Evolutionary conservation across 30 jellyfish, hydroid and myxozoan species (phyloP).

Genomic region (Aurelia sp.): DNA sequence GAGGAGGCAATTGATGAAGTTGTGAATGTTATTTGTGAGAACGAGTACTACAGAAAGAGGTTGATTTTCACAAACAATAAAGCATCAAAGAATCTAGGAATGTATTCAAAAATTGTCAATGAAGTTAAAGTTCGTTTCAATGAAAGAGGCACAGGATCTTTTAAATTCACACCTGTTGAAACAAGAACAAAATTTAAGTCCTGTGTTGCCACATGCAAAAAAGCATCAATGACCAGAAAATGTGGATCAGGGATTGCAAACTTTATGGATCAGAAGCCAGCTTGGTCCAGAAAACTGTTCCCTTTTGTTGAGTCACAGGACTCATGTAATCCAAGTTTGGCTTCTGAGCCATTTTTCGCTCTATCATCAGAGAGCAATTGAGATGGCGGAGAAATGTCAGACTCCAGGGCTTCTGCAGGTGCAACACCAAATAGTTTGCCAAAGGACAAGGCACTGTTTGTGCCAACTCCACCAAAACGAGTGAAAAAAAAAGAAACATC

Average conservation of each 20-base stretch:
- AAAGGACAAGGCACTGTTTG: slow-evolving; percentile 7
- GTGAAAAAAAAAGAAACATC: slow-evolving; percentile 13
- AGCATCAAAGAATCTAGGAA: slow-evolving; percentile 43
- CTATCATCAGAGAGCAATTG: slow-evolving; percentile 1
- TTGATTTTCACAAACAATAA: slow-evolving; percentile 61
- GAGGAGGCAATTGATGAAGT: slow-evolving; percentile 13
- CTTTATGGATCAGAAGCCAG: slow-evolving; percentile 41
- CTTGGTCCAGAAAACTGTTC: slow-evolving; percentile 49
- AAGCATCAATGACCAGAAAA: slow-evolving; percentile 35
- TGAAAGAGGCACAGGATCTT: slow-evolving; percentile 1
- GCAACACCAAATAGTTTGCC: slow-evolving; percentile 26
- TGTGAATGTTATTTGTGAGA: slow-evolving; percentile 17
- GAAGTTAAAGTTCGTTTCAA: slow-evolving; percentile 8
- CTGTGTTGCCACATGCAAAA: slow-evolving; percentile 57
- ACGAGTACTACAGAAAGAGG: slow-evolving; percentile 28
- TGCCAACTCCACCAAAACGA: slow-evolving; percentile 43
- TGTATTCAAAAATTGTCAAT: slow-evolving; percentile 20
- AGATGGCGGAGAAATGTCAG: slow-evolving; percentile 9
- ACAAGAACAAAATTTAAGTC: slow-evolving; percentile 43
- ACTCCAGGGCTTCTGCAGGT: slow-evolving; percentile 14
- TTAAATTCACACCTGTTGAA: slow-evolving; percentile 42
- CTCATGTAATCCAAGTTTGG: slow-evolving; percentile 54
- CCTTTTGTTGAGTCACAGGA: slow-evolving; percentile 59
- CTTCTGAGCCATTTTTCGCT: slow-evolving; percentile 37
- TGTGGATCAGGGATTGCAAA: slow-evolving; percentile 54